Evolutionary conservation across 2,797 vertebrate genomes (phyloP).

Genomic region (Gephyroberyx darwinii): DNA sequence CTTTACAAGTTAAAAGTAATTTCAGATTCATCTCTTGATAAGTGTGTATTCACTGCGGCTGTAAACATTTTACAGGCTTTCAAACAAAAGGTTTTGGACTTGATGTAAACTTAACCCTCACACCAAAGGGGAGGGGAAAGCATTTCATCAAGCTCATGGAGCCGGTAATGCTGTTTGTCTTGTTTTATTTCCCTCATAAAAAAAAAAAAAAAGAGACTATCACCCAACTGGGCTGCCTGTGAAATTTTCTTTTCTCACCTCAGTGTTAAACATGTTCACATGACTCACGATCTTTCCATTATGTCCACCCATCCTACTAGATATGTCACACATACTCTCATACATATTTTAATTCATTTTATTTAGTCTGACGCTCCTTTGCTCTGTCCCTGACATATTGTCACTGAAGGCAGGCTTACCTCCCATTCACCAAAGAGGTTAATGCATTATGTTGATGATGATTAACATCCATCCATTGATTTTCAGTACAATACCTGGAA

Average conservation of each 20-base stretch:
- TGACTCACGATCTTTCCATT: neutral
- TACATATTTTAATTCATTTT: too few species aligned
- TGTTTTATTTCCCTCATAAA: neutral
- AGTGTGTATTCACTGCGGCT: too few species aligned
- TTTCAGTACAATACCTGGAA: neutral
- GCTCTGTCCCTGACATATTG: too few species aligned
- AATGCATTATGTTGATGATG: neutral
- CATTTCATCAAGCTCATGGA: neutral
- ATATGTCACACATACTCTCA: neutral
- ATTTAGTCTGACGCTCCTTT: neutral
- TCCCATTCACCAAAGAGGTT: neutral
- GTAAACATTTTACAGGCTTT: neutral
- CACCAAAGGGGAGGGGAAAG: neutral
- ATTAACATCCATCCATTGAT: slow-evolving; percentile 7
- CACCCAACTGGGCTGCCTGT: neutral
- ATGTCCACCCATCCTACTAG: neutral
- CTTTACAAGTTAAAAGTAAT: neutral
- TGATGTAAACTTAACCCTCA: neutral
- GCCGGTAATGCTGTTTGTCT: neutral
- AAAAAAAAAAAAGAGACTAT: neutral
- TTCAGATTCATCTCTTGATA: too few species aligned
- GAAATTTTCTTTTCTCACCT: neutral
- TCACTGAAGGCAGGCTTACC: too few species aligned
- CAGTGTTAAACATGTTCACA: neutral
- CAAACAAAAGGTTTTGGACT: neutral